Conservation (phyloP, 2,113 vertebrate species). For the Pitta sordida region DNA sequence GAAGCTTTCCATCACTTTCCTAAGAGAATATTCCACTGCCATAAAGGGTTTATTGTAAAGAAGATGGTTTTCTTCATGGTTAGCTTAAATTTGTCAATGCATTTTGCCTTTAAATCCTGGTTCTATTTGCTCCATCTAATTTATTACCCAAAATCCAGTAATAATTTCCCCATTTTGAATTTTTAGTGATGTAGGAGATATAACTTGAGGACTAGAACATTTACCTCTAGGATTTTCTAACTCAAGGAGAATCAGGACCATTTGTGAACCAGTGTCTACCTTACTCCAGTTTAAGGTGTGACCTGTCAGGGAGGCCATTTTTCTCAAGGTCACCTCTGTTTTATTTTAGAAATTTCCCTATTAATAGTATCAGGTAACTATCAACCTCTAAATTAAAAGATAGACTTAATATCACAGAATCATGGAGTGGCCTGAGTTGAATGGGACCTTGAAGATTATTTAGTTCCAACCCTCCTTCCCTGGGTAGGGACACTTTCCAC, state of each 20-base stretch:
- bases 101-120: background rate
- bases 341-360: background rate
- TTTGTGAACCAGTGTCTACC: background rate
- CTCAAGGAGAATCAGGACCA: background rate
- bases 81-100: background rate
- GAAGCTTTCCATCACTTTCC: background rate
- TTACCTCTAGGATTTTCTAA: background rate
- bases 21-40: background rate
- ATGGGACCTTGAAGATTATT: background rate
- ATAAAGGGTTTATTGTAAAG: background rate
- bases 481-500: background rate
- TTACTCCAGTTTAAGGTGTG: background rate
- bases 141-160: background rate
- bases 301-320: background rate
- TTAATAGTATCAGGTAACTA: background rate
- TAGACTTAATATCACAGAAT: background rate
- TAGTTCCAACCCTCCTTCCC: fast-evolving
- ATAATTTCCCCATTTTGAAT: background rate
- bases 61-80: slow-evolving; percentile 14
- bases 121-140: background rate
- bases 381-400: background rate
- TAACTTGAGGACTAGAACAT: background rate
- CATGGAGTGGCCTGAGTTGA: background rate
- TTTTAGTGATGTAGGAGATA: background rate
- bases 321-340: background rate